Conservation (phyloP, 2,797 vertebrate species). For the Decapterus maruadsi region DNA sequence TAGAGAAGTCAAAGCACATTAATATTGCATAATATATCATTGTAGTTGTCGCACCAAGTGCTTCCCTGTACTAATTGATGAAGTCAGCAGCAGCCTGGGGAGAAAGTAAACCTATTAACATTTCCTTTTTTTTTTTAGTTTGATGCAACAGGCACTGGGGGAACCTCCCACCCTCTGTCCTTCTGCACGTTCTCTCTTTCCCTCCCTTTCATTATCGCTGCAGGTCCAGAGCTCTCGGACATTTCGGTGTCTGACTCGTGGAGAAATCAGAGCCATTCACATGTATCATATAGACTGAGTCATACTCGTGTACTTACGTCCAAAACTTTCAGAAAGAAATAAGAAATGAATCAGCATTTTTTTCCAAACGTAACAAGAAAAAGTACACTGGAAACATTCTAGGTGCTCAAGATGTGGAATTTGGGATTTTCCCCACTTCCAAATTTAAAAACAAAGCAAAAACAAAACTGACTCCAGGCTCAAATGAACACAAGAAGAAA, state of each 20-base stretch:
- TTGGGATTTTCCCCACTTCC: not conserved
- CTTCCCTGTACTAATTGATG: not conserved
- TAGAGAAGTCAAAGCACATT: conserved; percentile 2
- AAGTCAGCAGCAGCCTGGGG: not conserved
- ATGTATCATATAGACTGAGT: conserved; percentile 20
- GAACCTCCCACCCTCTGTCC: conserved; percentile 40
- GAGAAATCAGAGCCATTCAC: conserved; percentile 39
- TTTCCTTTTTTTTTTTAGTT: conserved; percentile 34
- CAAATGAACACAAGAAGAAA: not conserved
- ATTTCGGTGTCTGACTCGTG: conserved; percentile 59
- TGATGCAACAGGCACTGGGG: conserved; percentile 31
- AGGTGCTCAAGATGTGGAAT: conserved; percentile 2
- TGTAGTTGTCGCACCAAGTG: not conserved
- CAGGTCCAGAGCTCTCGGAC: conserved; percentile 54
- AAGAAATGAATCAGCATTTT: not conserved
- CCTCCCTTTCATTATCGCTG: conserved; percentile 59
- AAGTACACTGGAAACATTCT: not conserved
- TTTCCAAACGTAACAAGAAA: conserved; percentile 25
- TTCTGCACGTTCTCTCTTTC: conserved; percentile 45
- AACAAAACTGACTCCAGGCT: not conserved
- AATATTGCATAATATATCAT: not conserved
- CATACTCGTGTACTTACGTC: conserved; percentile 7
- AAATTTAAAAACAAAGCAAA: not conserved
- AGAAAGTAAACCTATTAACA: conserved; percentile 3
- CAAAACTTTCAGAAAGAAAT: conserved; percentile 16